Conservation (phyloP, 2,797 vertebrate genomes). For the Lepus townsendii region DNA sequence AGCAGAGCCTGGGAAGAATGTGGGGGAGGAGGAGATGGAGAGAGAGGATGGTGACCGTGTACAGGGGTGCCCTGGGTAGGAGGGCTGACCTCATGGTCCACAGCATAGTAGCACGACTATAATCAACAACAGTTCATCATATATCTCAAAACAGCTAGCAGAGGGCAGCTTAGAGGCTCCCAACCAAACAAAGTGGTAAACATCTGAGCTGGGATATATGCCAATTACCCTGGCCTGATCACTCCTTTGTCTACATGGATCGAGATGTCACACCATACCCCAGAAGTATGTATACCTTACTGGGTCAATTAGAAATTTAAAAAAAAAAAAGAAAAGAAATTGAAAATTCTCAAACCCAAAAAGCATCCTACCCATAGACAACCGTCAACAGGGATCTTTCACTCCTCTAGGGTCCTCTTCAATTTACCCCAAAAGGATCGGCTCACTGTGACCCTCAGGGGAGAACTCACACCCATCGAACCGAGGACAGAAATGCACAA, state of each 20-base stretch:
- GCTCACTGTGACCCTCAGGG: not conserved
- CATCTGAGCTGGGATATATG: not conserved
- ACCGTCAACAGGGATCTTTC: not conserved
- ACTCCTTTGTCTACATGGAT: too few relatives aligned
- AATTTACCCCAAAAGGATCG: not conserved
- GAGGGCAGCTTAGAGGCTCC: not conserved
- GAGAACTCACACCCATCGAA: not conserved
- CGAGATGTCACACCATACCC: not conserved
- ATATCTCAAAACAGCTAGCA: not conserved
- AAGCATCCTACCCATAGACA: not conserved
- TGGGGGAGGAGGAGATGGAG: not conserved
- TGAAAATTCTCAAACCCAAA: not conserved
- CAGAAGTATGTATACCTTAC: not conserved
- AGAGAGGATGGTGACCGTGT: not conserved
- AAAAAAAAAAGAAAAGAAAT: not conserved
- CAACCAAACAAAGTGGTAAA: too few relatives aligned
- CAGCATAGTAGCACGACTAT: not conserved
- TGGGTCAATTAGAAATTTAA: not conserved
- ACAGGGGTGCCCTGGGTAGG: not conserved
- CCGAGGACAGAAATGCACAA: too few relatives aligned
- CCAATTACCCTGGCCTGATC: too few relatives aligned
- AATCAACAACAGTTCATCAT: not conserved
- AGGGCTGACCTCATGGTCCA: not conserved
- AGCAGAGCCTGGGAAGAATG: not conserved
- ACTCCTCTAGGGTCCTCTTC: not conserved